phyloP scores from a whole-genome alignment of 1,140 invertebrate species.

The Pissodes strobi region DNA sequence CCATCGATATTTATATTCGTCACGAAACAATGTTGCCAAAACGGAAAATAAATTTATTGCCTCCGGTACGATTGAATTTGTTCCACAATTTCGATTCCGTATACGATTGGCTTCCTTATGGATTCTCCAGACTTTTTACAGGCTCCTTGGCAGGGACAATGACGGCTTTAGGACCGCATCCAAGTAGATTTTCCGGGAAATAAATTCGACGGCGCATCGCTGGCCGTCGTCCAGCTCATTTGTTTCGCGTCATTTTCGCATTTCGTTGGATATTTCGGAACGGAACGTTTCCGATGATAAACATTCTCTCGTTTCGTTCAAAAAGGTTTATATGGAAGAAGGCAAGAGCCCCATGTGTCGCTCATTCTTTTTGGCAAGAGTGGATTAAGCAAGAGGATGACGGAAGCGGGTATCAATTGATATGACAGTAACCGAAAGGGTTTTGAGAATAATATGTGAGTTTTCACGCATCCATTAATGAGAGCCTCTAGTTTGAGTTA shows the following conservation, averaged over 20 bases:
- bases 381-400: no score
- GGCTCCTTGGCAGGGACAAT: constrained; percentile 23
- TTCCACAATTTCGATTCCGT: neutral
- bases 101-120: constrained; percentile 13
- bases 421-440: no score
- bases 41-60: constrained; percentile 1
- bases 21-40: no score
- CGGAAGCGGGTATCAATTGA: no score
- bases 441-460: no score
- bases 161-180: constrained; percentile 12
- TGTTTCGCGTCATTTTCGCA: constrained; percentile 6
- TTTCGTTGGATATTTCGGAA: neutral
- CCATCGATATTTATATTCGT: no score
- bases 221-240: constrained; percentile 21
- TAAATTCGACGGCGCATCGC: constrained; percentile 11
- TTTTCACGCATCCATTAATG: no score
- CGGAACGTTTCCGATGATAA: neutral
- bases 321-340: no score
- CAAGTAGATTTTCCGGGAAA: constrained; percentile 24
- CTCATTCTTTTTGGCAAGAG: no score
- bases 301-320: no score
- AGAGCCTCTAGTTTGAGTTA: no score
- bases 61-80: neutral
- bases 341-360: no score
- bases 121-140: constrained; percentile 19